These are phyloP conservation scores for Holotrichia oblita DNA, from an alignment of 1,140 invertebrate genomes.

Conservation along the genomic window DNA sequence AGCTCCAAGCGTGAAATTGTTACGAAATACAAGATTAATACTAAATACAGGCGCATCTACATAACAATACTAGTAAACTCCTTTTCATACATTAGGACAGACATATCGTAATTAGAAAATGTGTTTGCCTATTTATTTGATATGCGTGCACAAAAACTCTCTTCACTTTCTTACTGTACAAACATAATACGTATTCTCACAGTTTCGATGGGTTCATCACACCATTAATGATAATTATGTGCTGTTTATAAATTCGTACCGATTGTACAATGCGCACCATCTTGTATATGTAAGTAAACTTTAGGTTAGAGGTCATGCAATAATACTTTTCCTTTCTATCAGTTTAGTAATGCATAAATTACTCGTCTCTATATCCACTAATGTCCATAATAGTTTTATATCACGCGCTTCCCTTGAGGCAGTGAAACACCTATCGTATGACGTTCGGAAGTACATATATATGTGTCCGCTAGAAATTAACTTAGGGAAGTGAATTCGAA, in stretches of 20 bases:
- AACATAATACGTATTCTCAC: not conserved
- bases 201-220: constrained; percentile 16
- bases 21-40: not conserved
- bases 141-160: constrained; percentile 12
- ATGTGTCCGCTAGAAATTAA: not conserved
- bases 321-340: constrained; percentile 10
- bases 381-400: not conserved
- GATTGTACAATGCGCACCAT: not conserved
- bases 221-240: constrained; percentile 5
- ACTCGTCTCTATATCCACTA: not conserved
- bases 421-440: not conserved
- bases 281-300: not conserved
- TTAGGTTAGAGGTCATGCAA: constrained; percentile 7
- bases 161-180: constrained; percentile 27
- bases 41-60: not conserved
- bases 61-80: not conserved
- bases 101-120: not conserved
- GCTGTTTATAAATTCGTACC: not conserved
- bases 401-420: not conserved
- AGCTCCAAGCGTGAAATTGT: not conserved
- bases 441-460: not conserved
- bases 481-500: not conserved
- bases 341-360: not conserved
- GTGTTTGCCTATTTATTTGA: constrained; percentile 3
- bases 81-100: no score